Percentiles rank a stretch among this genome's conserved stretches.
phyloP scores from a whole-genome alignment of 1,140 invertebrate genomes.

The Metaphire vulgaris region DNA sequence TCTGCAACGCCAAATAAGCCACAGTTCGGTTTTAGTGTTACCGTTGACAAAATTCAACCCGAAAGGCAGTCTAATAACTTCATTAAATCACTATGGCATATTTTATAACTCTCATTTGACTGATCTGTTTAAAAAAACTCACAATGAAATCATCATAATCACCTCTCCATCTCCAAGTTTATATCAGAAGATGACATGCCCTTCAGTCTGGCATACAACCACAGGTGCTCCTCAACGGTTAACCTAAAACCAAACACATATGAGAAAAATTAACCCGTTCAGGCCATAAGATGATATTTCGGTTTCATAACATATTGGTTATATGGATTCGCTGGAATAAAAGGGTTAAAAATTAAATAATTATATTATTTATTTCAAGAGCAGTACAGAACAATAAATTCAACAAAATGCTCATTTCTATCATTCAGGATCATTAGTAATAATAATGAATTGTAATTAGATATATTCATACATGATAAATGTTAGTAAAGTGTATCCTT shows the following conservation, averaged over 20 bases:
- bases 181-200: conserved; percentile 45
- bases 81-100: too few relatives aligned
- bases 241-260: conserved; percentile 42
- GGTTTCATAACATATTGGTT: too few relatives aligned
- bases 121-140: too few relatives aligned
- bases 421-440: background rate
- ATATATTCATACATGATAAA: too few relatives aligned
- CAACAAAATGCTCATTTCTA: background rate
- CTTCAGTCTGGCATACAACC: conserved; percentile 53
- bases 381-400: background rate
- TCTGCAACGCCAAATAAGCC: background rate
- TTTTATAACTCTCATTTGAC: too few relatives aligned
- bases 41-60: too few relatives aligned
- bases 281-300: background rate
- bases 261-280: background rate
- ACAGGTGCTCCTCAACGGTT: conserved; percentile 54
- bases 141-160: too few relatives aligned
- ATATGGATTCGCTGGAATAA: background rate
- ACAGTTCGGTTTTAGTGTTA: background rate
- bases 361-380: background rate
- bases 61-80: too few relatives aligned
- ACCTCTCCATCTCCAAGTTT: conserved; percentile 39
- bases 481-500: too few relatives aligned
- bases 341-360: background rate
- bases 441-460: background rate